Evolutionary conservation across 2,888 invertebrate species (phyloP), one percentile per base, ranked within the genome.

Genomic region (Amblyjoppa fuscipennis): DNA sequence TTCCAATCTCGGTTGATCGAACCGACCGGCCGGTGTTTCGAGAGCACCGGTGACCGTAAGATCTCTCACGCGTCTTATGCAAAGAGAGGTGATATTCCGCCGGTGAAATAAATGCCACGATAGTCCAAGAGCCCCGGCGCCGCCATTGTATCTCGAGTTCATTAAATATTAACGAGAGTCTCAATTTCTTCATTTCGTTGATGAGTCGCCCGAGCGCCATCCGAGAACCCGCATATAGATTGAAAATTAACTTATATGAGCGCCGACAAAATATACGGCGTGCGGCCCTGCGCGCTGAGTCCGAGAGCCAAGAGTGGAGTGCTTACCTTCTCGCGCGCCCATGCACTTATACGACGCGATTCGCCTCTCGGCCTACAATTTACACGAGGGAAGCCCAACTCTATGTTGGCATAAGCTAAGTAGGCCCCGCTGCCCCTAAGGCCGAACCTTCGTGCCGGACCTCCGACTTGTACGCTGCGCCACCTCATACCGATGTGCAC

Each of bases 201-300:
- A 92, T 93, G 93, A 93, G 93, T 93, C 93, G 92, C 91, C 90
- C 81, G 92, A 90, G 91, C 91, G 90, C 92, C 91, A 92, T 92
- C 89, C 89, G 85, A 89, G 90, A 91, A 91, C 91, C 93, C 92
- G 94, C 94, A 94, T 94, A 94, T 94, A 94, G 94, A 94, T 94
- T 94, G 94, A 94, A 94, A 94, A 94, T 94, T 94, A 94, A 94
- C 94, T 94, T 94, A 94, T 94, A 94, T 93, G 94, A 94, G 93
- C 92, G 92, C 92, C 93, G 92, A 91, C 93, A 92, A 93, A 93
- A 94, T 93, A 94, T 91, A 91, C 92, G 73, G 59, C 89, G 87
- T 89, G 85, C 89, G 88, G 86, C 78, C 89, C 85, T 87, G 85
- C 82, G 70, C 83, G 64, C 53, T 68, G 68, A 20, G 13, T 49